Evolutionary conservation across 37 sponge, comb jelly and placozoan genomes (phyloP).

Genomic region (Crambe crambe): DNA sequence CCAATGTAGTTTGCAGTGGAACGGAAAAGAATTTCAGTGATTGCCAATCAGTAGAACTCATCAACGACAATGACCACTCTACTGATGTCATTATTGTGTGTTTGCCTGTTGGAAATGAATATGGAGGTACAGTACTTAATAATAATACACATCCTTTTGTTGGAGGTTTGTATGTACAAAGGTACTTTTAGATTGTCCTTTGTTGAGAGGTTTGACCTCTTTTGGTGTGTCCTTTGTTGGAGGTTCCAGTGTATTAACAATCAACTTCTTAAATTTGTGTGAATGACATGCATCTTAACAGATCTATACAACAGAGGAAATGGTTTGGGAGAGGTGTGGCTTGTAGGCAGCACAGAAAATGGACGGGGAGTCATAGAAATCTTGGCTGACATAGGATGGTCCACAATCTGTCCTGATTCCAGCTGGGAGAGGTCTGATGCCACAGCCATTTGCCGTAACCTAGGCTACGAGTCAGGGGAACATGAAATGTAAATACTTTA

Average conservation of each 20-base stretch:
- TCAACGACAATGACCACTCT: background rate
- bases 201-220: too few species aligned
- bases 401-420: constrained; percentile 23
- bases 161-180: too few species aligned
- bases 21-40: constrained; percentile 11
- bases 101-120: background rate
- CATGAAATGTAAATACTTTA: background rate
- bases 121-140: background rate
- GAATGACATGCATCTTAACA: too few species aligned
- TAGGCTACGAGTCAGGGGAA: constrained; percentile 26
- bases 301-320: background rate
- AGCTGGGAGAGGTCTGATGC: constrained; percentile 30
- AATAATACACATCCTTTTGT: too few species aligned
- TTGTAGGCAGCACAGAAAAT: constrained; percentile 23
- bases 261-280: too few species aligned
- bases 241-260: too few species aligned
- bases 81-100: constrained; percentile 39
- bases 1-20: constrained; percentile 5
- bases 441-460: background rate
- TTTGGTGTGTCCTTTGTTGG: too few species aligned
- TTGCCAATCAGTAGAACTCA: background rate
- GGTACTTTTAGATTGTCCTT: too few species aligned
- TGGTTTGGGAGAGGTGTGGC: constrained; percentile 8
- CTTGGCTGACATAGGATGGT: constrained; percentile 14
- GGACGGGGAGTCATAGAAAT: constrained; percentile 45